These are phyloP conservation scores for Platycercus adscitus DNA, from an alignment of 2,113 vertebrate genomes.

Conservation along the genomic window DNA sequence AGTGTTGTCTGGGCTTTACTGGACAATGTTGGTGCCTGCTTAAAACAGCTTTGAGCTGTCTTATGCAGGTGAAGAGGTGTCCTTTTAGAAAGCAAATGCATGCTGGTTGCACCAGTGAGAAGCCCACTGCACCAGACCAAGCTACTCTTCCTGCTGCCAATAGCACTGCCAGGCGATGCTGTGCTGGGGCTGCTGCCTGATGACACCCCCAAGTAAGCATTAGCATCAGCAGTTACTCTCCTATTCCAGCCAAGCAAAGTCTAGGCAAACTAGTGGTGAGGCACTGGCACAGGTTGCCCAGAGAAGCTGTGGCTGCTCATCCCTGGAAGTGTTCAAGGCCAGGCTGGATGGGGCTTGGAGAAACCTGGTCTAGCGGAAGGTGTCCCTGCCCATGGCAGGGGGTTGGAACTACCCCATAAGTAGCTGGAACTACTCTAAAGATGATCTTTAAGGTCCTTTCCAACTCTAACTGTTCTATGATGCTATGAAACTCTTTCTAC, in stretches of 20 bases:
- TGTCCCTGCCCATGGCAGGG: neutral
- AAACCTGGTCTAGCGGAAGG: neutral
- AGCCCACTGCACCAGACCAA: neutral
- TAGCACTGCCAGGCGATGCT: neutral
- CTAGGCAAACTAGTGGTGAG: neutral
- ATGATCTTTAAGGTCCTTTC: neutral
- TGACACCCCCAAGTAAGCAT: neutral
- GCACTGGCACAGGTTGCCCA: neutral
- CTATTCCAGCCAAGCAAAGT: neutral
- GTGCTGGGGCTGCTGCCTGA: neutral
- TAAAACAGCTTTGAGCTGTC: neutral
- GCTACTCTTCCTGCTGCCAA: neutral
- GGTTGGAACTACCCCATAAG: neutral
- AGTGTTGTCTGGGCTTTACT: neutral
- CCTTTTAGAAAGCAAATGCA: neutral
- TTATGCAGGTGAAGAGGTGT: neutral
- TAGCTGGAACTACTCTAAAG: neutral
- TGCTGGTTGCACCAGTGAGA: neutral
- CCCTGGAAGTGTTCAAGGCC: neutral
- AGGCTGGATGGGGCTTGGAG: neutral
- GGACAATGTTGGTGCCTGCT: neutral
- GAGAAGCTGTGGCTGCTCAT: neutral
- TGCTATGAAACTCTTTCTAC: neutral
- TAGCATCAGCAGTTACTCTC: rapidly evolving
- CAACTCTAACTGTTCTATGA: neutral